These are phyloP conservation scores for Actias luna DNA, from an alignment of 2,888 invertebrate species.

Conservation along the genomic window DNA sequence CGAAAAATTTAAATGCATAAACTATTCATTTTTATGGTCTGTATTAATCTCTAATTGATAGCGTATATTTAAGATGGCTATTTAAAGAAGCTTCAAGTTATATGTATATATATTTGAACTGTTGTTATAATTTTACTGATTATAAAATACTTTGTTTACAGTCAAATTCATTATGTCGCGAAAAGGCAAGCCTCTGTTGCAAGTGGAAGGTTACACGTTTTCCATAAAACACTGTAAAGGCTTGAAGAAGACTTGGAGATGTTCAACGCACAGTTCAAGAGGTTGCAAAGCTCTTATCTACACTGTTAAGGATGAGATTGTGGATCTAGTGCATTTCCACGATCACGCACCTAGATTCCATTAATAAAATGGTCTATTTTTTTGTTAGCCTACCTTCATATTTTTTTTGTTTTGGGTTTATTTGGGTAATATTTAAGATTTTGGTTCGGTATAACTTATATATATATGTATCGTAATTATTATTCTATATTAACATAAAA, in stretches of 20 bases:
- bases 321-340: slow-evolving; percentile 13
- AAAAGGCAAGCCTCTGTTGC: slow-evolving; percentile 28
- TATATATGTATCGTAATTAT: not conserved
- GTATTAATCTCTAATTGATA: too few relatives aligned
- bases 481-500: not conserved
- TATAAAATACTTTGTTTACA: slow-evolving; percentile 7
- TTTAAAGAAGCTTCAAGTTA: too few relatives aligned
- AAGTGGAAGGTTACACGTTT: slow-evolving; percentile 27
- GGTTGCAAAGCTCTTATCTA: slow-evolving; percentile 31
- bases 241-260: slow-evolving; percentile 27
- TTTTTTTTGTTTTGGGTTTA: not conserved
- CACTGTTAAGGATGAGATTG: slow-evolving; percentile 21
- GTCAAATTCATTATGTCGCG: slow-evolving; percentile 17
- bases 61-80: too few relatives aligned
- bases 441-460: not conserved
- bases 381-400: not conserved
- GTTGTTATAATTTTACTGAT: not conserved
- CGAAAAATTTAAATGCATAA: not conserved
- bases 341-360: slow-evolving; percentile 1
- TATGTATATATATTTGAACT: not conserved
- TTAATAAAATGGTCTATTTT: not conserved
- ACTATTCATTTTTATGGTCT: too few relatives aligned
- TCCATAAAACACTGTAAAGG: slow-evolving; percentile 20
- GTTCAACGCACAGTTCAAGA: slow-evolving; percentile 32
- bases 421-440: not conserved